phyloP scores from a whole-genome alignment of 2,888 invertebrate genomes.

The Sycophila texana region DNA sequence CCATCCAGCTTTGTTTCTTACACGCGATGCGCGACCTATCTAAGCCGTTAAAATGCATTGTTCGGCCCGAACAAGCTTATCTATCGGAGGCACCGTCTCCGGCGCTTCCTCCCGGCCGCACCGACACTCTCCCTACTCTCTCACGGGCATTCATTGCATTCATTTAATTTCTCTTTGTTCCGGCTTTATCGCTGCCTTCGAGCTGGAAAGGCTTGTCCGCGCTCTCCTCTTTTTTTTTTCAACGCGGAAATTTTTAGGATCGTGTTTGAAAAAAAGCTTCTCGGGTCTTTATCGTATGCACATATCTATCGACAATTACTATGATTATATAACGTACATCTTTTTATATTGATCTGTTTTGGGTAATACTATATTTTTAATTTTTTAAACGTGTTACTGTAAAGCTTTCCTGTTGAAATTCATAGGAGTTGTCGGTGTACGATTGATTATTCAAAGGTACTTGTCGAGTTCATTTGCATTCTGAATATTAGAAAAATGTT shows the following conservation, averaged over 20 bases:
- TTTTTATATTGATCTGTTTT: too few relatives aligned
- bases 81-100: constrained; percentile 49
- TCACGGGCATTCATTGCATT: constrained; percentile 39
- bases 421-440: too few relatives aligned
- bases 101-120: constrained; percentile 36
- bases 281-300: too few relatives aligned
- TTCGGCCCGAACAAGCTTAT: constrained; percentile 48
- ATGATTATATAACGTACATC: too few relatives aligned
- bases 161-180: constrained; percentile 40
- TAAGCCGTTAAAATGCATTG: constrained; percentile 50
- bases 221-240: not conserved
- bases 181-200: constrained; percentile 15
- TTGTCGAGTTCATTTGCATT: too few relatives aligned
- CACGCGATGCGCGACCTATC: constrained; percentile 28
- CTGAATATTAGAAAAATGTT: too few relatives aligned
- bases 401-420: too few relatives aligned
- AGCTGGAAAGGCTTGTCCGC: not conserved
- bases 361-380: too few relatives aligned
- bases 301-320: too few relatives aligned
- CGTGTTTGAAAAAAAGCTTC: too few relatives aligned
- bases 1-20: constrained; percentile 11
- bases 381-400: too few relatives aligned
- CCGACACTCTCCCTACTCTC: not conserved
- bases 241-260: not conserved
- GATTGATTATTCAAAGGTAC: too few relatives aligned